Evolutionary conservation across 2,888 invertebrate species (phyloP), one percentile per base, ranked within the genome.

Genomic region (Nemoura dubitans): DNA sequence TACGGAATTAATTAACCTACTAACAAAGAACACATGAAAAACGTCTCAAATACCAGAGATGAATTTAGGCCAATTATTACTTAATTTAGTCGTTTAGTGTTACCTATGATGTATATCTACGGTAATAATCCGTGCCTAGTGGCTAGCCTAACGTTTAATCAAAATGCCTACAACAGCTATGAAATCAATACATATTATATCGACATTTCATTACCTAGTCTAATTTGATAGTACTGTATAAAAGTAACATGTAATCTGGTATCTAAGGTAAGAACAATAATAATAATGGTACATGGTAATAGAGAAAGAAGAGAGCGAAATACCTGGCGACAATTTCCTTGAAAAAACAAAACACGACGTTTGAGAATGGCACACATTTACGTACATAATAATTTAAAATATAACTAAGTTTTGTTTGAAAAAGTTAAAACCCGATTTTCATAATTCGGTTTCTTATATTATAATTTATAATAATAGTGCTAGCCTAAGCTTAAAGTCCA

Each of bases 231-330:
- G 5, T 76, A 76, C 21, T 10, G 6, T 59, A 59, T 59, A 59
- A 59, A 59, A 59, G 3, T 21, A 59, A 59, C 59, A 59, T 21
- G 1, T 59, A 21, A 21, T 36, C 36, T 36, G 36, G 36, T 36
- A 3, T 36, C 3, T 36, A 6, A 3, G 21, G 59, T 14, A n/a
- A n/a, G n/a, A n/a, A n/a, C 21, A 59, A 21, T 59, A 59, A n/a
- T n/a, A n/a, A n/a, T n/a, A n/a, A n/a, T n/a, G n/a, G n/a, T 59
- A 59, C 14, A 59, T 21, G 21, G 59, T 59, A 59, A 59, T 59
- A 59, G 59, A 59, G 59, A 59, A 59, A 59, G 59, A 59, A 59
- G 59, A 59, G 59, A 59, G 59, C 59, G 36, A 59, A 59, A 21
- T 59, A 59, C 59, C 14, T 59, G 59, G 21, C 21, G 59, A 3